Evolutionary conservation across 2,888 invertebrate genomes (phyloP), one percentile per base, ranked within the genome.

Genomic region (Meta bourneti): DNA sequence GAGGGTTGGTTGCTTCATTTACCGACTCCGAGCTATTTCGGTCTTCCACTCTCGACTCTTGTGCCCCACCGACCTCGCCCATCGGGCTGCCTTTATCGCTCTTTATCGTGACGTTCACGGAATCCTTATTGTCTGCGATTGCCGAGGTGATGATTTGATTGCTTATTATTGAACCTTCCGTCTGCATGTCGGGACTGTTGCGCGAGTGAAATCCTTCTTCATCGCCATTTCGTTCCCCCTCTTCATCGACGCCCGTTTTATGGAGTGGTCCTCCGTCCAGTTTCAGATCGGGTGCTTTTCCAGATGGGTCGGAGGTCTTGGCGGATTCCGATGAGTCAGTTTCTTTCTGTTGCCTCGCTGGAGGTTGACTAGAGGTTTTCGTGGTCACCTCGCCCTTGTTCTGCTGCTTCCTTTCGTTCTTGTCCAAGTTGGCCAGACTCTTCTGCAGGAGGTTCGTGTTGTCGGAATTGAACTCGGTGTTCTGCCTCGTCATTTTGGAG

Each of bases 401-500:
- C 11, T 75, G n/a, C 11, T 51, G 6, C 7, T 69, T 61, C 11
- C 4, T 54, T 84, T 75, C 61, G 49, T 49, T 85, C 9, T 49
- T 75, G 9, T 74, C 75, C n/a, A 19, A 7, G 19, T 6, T 7
- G 9, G 20, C 8, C 16, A 52, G 19, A 69, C 20, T 16, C n/a
- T 52, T 52, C n/a, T 75, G n/a, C 11, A 96, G 95, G 82, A 97
- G 95, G 95, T 97, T 97, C 84, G 97, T 97, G 94, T 97, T 97
- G 89, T 97, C 96, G 93, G 97, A 97, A 94, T 98, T 98, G 95
- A 97, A 98, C 95, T 98, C 98, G 7, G 98, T 98, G 94, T 98
- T 98, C 93, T 97, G 96, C 94, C 97, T 97, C 0, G 98, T 98
- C 91, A 98, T 96, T 94, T 96, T 96, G 94, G 97, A 90, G 69